These are phyloP conservation scores for Pristionchus entomophagus DNA, from an alignment of 2,888 invertebrate species.

Conservation along the genomic window DNA sequence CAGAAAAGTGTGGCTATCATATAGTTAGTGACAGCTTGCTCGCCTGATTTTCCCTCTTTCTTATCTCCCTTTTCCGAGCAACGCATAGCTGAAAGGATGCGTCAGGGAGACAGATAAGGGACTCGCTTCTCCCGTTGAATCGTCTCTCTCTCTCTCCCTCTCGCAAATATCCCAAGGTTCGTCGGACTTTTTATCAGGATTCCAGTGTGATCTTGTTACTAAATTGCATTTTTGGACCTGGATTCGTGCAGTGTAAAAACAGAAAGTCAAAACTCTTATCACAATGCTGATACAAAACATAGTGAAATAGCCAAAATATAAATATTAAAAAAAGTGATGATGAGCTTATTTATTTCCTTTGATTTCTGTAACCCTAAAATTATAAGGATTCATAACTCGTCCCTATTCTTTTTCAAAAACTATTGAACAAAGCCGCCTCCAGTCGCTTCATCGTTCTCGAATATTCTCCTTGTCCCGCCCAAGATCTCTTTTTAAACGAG, in stretches of 20 bases:
- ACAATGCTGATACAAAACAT: too few relatives aligned
- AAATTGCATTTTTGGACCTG: too few relatives aligned
- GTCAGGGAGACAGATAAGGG: neutral
- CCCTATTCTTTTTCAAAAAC: too few relatives aligned
- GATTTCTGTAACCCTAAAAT: too few relatives aligned
- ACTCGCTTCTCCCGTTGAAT: neutral
- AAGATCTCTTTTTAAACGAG: too few relatives aligned
- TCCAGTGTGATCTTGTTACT: too few relatives aligned
- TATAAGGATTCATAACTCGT: too few relatives aligned
- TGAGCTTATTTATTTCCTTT: too few relatives aligned
- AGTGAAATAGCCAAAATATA: too few relatives aligned
- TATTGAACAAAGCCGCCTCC: conserved; percentile 26
- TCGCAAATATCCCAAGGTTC: neutral
- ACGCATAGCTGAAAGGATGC: conserved; percentile 23
- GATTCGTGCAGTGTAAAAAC: too few relatives aligned
- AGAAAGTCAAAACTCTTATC: too few relatives aligned
- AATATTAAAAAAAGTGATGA: too few relatives aligned
- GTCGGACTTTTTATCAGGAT: neutral
- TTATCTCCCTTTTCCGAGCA: conserved; percentile 20
- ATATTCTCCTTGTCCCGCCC: conserved; percentile 9
- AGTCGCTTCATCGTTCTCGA: conserved; percentile 32
- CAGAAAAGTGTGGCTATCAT: neutral
- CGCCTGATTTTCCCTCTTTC: neutral
- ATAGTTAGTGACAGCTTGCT: conserved; percentile 18
- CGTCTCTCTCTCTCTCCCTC: neutral